Base-by-base conservation (phyloP, 30 jellyfish, hydroid and myxozoan genomes). In the Morbakka virulenta region DNA sequence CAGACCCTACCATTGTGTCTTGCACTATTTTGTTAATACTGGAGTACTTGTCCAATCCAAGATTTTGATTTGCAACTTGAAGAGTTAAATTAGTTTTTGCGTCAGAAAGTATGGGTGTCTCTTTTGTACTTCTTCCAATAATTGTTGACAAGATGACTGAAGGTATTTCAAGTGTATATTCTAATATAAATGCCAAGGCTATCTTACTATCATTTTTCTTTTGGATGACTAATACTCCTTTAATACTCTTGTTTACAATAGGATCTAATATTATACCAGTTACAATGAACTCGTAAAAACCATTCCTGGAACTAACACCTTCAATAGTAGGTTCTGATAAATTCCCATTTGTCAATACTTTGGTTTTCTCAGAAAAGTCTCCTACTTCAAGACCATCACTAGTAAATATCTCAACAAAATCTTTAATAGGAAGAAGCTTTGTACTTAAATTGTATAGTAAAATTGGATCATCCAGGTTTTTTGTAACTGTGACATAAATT, bases 391-490 rank as follows among this genome's bases (percentile, higher is more conserved):
- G 57, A 41, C 57, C 17, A 17, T 41, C 57, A 41, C 57, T 41
- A 17, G 13, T 41, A 32, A 89, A 89, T 50, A 89, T 67, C 64
- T 76, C 65, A 25, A 87, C 85, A 35, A 89, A 79, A 32, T 89
- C 97, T 13, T 82, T 66, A 30, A 80, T 4, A 32, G 83, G 82
- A 41, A 89, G 25, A 27, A 82, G 90, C 1, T 48, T 50, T 0
- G 83, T 80, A 13, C 31, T 74, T 70, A 89, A 62, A 28, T 36
- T 86, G 57, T 82, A 81, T 61, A 22, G 61, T n/a, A 89, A 41
- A 0, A 85, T 80, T 4, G 86, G 36, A 41, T 80, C 64, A n/a
- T 74, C 91, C 9, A 69, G 61, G 17, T 75, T 80, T 74, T 89
- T 89, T 32, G 74, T 64, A 25, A 83, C 85, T 0, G 52, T 26